Base-by-base conservation (phyloP, 2,113 vertebrate genomes). In the Psittacus erithacus region DNA sequence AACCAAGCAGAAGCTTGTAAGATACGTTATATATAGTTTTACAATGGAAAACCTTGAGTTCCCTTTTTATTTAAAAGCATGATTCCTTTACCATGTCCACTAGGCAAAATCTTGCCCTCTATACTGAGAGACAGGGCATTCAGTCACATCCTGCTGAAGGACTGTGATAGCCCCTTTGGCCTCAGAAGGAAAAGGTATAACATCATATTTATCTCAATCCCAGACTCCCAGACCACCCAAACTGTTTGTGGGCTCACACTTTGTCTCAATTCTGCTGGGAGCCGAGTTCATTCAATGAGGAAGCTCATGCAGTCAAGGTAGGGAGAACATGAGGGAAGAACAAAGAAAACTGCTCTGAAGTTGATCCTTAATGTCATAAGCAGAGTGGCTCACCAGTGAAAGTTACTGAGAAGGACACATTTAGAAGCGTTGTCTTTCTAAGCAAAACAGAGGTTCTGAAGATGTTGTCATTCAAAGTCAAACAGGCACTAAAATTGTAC, bases 1-100 rank as follows among this genome's bases (percentile, higher is more conserved):
- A 93, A 33, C 57, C 44, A 67, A 84, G 81, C 16, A 84, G 76
- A 91, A 91, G 63, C 62, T 75, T 91, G 65, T 75, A 94, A 89
- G 68, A 74, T 75, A 53, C 63, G 77, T 91, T 25, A 9, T 81
- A 46, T 69, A 92, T 3, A 59, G 67, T 23, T 88, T 82, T 82
- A 63, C 29, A 93, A 46, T 17, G 33, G 35, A 88, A 88, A 81
- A 75, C 25, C 7, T 50, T 50, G 10, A 84, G 28, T 70, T 93
- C 7, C 16, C 15, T 86, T 47, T 57, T 88, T 46, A 52, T 74
- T 91, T 86, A 83, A 90, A 93, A 86, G 31, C 5, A 35, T n/a
- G 19, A n/a, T 13, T 84, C 49, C 68, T 76, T 7, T n/a, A 85
- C 10, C 39, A n/a, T 39, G 10, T 71, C 69, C 24, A 20, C 7